Conservation (phyloP, 2,113 vertebrate species). For the Gadus macrocephalus region DNA sequence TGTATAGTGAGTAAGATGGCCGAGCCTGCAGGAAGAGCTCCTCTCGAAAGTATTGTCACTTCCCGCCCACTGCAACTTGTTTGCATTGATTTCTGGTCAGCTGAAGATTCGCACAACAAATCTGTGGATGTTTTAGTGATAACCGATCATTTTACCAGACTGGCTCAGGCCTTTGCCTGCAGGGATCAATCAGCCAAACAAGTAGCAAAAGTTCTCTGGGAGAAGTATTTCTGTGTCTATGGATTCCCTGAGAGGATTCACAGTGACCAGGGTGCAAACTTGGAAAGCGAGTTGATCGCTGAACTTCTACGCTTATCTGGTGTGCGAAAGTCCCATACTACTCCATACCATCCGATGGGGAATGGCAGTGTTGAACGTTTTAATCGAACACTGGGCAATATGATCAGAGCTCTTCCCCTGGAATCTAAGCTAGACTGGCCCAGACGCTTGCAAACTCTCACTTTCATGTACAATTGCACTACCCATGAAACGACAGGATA, state of each 20-base stretch:
- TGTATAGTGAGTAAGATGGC: background rate
- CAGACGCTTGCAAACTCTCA: too few relatives aligned
- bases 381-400: too few relatives aligned
- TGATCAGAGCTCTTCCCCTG: too few relatives aligned
- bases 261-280: slow-evolving; percentile 4
- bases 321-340: too few relatives aligned
- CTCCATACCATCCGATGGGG: too few relatives aligned
- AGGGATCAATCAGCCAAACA: slow-evolving; percentile 8
- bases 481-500: too few relatives aligned
- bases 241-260: slow-evolving; percentile 9
- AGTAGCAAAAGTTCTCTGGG: background rate
- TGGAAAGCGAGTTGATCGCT: background rate
- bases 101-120: slow-evolving; percentile 1
- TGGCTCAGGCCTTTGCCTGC: slow-evolving; percentile 3
- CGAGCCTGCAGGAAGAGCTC: background rate
- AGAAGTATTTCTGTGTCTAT: slow-evolving; percentile 10
- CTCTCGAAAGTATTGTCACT: background rate
- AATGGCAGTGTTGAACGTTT: too few relatives aligned
- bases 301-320: background rate
- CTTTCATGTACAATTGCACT: too few relatives aligned
- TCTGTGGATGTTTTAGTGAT: background rate
- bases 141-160: slow-evolving; percentile 5
- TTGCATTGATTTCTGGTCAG: slow-evolving; percentile 16
- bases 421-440: too few relatives aligned
- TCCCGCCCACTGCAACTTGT: slow-evolving; percentile 3